Evolutionary conservation across 2,113 vertebrate species (phyloP), one percentile per base, ranked within the genome.

Genomic region (Microcebus jonahi): DNA sequence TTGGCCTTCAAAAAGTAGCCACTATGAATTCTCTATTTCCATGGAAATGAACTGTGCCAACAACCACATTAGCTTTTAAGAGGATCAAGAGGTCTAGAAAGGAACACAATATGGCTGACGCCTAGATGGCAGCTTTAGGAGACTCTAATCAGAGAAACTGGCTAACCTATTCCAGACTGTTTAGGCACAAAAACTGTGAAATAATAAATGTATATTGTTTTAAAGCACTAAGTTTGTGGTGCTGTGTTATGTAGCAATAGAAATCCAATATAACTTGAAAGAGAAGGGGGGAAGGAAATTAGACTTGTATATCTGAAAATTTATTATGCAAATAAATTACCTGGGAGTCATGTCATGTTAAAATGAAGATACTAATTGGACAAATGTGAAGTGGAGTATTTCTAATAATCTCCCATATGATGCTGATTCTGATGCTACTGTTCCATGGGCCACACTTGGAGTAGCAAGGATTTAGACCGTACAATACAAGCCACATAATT

Each of bases 211-310:
- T 23, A 50, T 21, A 2, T 34, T 77, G 27, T 71, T 81, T 75
- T 87, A 87, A 75, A 45, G 7, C 29, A 86, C 9, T 45, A 67
- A 17, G 8, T 29, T 20, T 36, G 8, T 31, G n/a, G 27, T 50
- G 29, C 17, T 88, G 57, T 68, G 39, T 13, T 67, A n/a, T 50
- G 18, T 29, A 61, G 34, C 31, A 59, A 39, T 48, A 68, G 6
- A 81, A 61, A 34, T 39, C 8, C 36, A 76, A 55, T 25, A 65
- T 3, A 57, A 55, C 6, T 15, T 84, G 25, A 63, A 73, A 53
- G 4, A 3, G 7, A 10, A 75, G 4, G 55, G 4, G 31, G 1
- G 20, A 6, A 45, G 0, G 5, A 39, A 67, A 71, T 50, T n/a
- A 53, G 10, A 73, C 1, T 61, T 59, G 4, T n/a, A 53, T 5